Percentiles rank a stretch among this genome's conserved stretches.
Conservation (phyloP, 2,113 vertebrate species). For the Grus americana region DNA sequence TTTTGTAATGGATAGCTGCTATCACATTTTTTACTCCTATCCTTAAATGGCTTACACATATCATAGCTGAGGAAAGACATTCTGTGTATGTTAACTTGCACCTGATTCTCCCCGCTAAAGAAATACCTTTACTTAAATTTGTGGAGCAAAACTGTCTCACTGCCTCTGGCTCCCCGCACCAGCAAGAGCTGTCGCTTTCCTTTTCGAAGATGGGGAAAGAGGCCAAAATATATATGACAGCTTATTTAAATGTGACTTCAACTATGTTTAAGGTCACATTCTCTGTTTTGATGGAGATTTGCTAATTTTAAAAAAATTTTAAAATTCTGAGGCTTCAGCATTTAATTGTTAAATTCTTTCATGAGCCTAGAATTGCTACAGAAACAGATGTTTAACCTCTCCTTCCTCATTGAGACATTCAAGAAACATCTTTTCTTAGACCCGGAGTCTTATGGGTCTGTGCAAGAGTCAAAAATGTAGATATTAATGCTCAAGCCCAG, state of each 20-base stretch:
- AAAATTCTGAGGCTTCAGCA: neutral
- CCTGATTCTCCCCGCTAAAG: slow-evolving; percentile 16
- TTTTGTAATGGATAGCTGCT: neutral
- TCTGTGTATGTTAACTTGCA: neutral
- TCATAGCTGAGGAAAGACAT: neutral
- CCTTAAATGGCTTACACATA: neutral
- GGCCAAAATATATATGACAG: neutral
- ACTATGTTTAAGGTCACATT: neutral
- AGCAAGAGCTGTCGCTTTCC: neutral
- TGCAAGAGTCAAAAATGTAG: neutral
- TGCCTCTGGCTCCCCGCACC: neutral
- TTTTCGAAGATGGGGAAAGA: neutral
- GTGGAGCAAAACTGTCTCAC: neutral
- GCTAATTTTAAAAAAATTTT: neutral
- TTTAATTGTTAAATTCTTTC: neutral
- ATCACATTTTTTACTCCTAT: neutral
- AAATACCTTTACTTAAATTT: slow-evolving; percentile 17
- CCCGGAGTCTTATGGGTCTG: neutral
- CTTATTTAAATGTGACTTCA: neutral
- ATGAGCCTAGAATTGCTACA: neutral
- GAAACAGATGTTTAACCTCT: neutral
- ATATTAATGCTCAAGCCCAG: neutral
- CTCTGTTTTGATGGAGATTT: neutral
- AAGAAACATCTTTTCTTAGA: neutral
- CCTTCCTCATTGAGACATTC: neutral